Conservation (phyloP, 2,888 invertebrate species). For the Drosophila stalkeri region DNA sequence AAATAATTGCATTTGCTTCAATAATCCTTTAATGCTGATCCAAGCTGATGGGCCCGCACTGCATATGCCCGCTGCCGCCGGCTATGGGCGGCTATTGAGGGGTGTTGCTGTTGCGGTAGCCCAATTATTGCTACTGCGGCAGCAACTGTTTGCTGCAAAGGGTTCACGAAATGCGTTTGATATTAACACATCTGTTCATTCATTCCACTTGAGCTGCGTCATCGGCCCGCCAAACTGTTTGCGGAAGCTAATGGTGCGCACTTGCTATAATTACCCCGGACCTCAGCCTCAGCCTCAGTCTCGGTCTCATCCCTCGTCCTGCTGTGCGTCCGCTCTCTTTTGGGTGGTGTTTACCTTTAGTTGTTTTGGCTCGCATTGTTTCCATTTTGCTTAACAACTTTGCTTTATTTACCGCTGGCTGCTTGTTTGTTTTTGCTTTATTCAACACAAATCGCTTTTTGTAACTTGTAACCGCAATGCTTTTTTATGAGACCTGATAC, state of each 20-base stretch:
- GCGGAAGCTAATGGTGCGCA: constrained; percentile 80
- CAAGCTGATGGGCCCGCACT: constrained; percentile 76
- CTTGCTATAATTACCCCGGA: constrained; percentile 78
- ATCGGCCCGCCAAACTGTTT: constrained; percentile 62
- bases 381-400: constrained; percentile 65
- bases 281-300: constrained; percentile 19
- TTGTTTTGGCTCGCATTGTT: constrained; percentile 61
- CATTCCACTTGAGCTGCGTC: constrained; percentile 83
- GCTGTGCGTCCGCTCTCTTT: constrained; percentile 8
- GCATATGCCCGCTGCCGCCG: constrained; percentile 50
- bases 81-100: constrained; percentile 39
- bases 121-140: constrained; percentile 67
- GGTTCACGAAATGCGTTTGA: constrained; percentile 83
- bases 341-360: constrained; percentile 64
- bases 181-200: constrained; percentile 85
- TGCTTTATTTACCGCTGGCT: constrained; percentile 61
- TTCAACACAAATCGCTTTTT: constrained; percentile 71
- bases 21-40: constrained; percentile 85
- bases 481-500: constrained; percentile 23
- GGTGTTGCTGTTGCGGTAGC: constrained; percentile 78
- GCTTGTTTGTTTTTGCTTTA: constrained; percentile 65
- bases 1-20: constrained; percentile 85
- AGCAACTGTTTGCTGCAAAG: constrained; percentile 71
- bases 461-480: constrained; percentile 72
- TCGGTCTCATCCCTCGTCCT: constrained; percentile 13